Percentiles rank a stretch among this genome's conserved stretches.
phyloP scores from a whole-genome alignment of 2,797 vertebrate genomes.

The Sebastes reedi region DNA sequence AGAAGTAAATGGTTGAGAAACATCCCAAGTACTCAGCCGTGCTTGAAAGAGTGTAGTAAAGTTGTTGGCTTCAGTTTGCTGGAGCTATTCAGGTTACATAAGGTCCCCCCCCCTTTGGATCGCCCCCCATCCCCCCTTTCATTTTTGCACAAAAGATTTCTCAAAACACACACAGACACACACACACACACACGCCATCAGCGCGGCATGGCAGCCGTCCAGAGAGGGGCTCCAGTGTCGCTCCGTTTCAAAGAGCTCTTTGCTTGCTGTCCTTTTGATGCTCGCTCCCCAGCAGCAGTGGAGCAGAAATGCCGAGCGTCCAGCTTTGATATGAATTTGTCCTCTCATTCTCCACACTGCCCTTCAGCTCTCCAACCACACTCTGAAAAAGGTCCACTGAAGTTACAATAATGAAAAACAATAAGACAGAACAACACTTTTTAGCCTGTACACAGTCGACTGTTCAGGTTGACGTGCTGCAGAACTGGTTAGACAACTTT shows the following conservation, averaged over 20 bases:
- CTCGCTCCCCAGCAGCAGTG: slow-evolving; percentile 57
- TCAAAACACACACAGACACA: slow-evolving; percentile 45
- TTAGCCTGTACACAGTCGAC: background rate
- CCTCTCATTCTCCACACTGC: slow-evolving; percentile 56
- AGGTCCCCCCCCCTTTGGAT: slow-evolving; percentile 14
- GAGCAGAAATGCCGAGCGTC: slow-evolving; percentile 55
- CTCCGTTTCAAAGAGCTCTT: slow-evolving; percentile 74
- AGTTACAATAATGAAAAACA: background rate
- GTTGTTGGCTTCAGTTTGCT: slow-evolving; percentile 63
- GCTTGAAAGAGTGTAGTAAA: slow-evolving; percentile 56
- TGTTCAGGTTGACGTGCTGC: background rate
- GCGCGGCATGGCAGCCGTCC: slow-evolving; percentile 68
- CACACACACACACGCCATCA: slow-evolving; percentile 33
- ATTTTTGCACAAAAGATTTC: slow-evolving; percentile 69
- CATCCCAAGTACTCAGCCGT: slow-evolving; percentile 47
- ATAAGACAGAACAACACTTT: background rate
- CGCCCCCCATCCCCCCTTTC: slow-evolving; percentile 17
- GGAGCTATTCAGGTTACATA: slow-evolving; percentile 74
- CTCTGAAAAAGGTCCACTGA: background rate
- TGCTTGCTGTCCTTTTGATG: slow-evolving; percentile 73
- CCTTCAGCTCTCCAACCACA: background rate
- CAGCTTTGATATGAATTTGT: slow-evolving; percentile 73
- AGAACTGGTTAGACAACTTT: slow-evolving; percentile 5
- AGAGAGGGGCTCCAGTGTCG: slow-evolving; percentile 71
- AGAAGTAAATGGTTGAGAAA: slow-evolving; percentile 48